A percentile compares a stretch with the other conserved stretches of the same genome.
phyloP scores from a whole-genome alignment of 2,888 invertebrate species.

The Atrina japonica region DNA sequence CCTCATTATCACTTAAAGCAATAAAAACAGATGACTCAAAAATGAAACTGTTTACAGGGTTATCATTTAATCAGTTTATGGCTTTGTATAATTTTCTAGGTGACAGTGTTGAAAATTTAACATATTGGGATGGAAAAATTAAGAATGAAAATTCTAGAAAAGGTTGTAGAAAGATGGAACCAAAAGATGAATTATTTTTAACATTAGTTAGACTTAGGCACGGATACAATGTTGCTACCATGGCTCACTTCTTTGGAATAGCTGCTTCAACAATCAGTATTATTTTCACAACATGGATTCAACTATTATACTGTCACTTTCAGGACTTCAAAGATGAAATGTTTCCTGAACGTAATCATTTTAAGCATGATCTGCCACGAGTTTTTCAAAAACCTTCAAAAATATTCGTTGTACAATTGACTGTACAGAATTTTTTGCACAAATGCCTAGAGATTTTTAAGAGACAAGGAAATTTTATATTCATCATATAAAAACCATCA shows the following conservation, averaged over 20 bases:
- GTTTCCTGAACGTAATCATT: constrained; percentile 14
- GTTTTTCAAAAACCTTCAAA: constrained; percentile 25
- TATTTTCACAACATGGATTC: constrained; percentile 30
- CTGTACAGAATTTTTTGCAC: constrained; percentile 12
- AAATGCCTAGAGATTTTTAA: constrained; percentile 24
- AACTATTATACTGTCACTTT: constrained; percentile 22
- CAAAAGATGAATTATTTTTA: constrained; percentile 25
- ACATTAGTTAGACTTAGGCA: constrained; percentile 22
- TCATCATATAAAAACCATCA: constrained; percentile 33
- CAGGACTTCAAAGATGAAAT: constrained; percentile 5
- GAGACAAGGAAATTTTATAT: constrained; percentile 23
- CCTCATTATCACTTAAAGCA: neutral
- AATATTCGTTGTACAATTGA: constrained; percentile 13
- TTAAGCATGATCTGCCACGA: constrained; percentile 10
- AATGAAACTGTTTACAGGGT: constrained; percentile 29
- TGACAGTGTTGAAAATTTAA: constrained; percentile 5
- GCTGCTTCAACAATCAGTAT: neutral
- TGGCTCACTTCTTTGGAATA: constrained; percentile 22
- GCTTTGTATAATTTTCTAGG: constrained; percentile 23
- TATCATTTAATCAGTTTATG: constrained; percentile 23
- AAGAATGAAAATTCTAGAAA: constrained; percentile 1
- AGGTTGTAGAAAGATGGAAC: constrained; percentile 7
- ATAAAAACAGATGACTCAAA: constrained; percentile 18
- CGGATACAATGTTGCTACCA: constrained; percentile 9
- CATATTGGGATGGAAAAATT: constrained; percentile 30